Evolutionary conservation across 2,113 vertebrate species (phyloP), one percentile per base, ranked within the genome.

Genomic region (Hippoglossus stenolepis): DNA sequence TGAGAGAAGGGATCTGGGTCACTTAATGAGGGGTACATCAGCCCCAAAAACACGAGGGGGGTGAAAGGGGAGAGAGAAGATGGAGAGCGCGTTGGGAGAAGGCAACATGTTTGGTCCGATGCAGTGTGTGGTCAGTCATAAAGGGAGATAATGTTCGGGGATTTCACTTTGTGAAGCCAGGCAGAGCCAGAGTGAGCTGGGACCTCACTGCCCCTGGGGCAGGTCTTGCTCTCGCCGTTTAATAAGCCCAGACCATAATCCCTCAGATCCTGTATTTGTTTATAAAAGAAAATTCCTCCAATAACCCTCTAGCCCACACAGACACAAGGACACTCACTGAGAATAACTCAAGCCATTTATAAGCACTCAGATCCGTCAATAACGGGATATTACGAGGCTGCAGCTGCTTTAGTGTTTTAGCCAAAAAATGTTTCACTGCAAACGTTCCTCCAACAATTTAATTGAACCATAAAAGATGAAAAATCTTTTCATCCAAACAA

Each of bases 261-360:
- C 89, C 86, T 72, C 35, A 84, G 84, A 92, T 93, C 91, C 91
- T 90, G 90, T 89, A 86, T 90, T 91, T 93, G 91, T 93, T 94
- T 92, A 85, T 74, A 63, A 76, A 90, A 68, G 87, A 87, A 75
- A 87, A 91, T 90, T 92, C 86, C 78, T 88, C 77, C 84, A 88
- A 89, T 65, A 92, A 86, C 83, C 60, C 75, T 76, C 65, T 58
- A 57, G 83, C 88, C 91, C 91, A 93, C 92, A 93, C 93, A 92
- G 83, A 88, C 77, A 59, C 82, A 75, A 56, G 80, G 86, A 91
- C 82, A 70, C 85, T 28, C 62, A 67, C 67, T 74, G 61, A 70
- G 73, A 79, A 83, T 20, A 72, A 69, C 69, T 59, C 61, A 64
- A 64, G 64, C 45, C 65, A 69, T 81, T 78, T 72, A 59, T 62